Base-by-base conservation (phyloP, 64 coral and sea anemone genomes). In the Trachythela sp. region DNA sequence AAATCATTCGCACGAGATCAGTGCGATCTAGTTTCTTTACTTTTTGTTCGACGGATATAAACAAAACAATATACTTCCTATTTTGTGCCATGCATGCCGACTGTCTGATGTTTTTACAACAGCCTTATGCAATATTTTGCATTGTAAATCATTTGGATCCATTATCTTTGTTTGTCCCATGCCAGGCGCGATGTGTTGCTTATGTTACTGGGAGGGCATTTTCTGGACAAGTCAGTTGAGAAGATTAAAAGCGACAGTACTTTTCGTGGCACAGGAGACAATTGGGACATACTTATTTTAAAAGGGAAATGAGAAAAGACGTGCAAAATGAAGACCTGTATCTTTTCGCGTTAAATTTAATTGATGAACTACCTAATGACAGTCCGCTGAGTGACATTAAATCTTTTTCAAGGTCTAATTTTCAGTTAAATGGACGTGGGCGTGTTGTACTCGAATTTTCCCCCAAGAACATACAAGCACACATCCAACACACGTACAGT, bases 281-380 rank as follows among this genome's bases (percentile, higher is more conserved):
- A 88, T 52, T 94, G 88, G 85, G 88, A 94, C 36, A 22, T 94
- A 30, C 59, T 48, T 38, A 84, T 90, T 24, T 39, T 90, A 22
- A 59, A 77, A 15, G 85, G 85, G 0, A 87, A 45, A 87, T 87
- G 85, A 83, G 88, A 84, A 94, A 84, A 32, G 88, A 94, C 8
- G 68, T 94, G 4, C 88, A 88, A 40, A 94, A 94, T 88, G 92
- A 88, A 18, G 87, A 94, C 86, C 76, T 94, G 0, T 84, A 94
- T 32, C 24, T 94, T 22, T 90, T 94, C 70, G 88, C 92, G 9
- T 45, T 18, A 20, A 94, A 94, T 39, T 84, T 94, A 1, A 90
- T 94, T 39, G 92, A 94, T 36, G 90, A 94, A 9, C 70, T 94
- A 4, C 45, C 92, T 29, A 94, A 90, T 87, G 67, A 70, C 4